Conservation (phyloP, 2,888 invertebrate species). For the Baccha elongata region DNA sequence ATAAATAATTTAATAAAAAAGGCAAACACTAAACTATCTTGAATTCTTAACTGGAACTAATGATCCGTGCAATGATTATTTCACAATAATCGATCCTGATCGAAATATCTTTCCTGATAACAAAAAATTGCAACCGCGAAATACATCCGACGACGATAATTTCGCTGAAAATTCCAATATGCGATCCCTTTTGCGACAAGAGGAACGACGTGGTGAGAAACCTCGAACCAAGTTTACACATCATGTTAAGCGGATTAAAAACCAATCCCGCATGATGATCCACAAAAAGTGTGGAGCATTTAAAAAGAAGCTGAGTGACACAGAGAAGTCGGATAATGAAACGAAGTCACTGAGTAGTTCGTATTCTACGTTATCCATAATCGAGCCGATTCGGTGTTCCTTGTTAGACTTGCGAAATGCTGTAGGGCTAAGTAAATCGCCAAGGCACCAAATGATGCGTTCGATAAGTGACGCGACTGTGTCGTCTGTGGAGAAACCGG, state of each 20-base stretch:
- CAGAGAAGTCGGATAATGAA: constrained; percentile 79
- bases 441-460: constrained; percentile 74
- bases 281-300: constrained; percentile 85
- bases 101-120: constrained; percentile 68
- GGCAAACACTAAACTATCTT: constrained; percentile 83
- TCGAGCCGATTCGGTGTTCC: constrained; percentile 80
- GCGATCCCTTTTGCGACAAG: constrained; percentile 83
- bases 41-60: constrained; percentile 85
- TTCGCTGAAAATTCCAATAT: constrained; percentile 81
- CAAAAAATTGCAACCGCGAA: constrained; percentile 74
- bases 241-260: constrained; percentile 86
- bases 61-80: constrained; percentile 73
- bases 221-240: constrained; percentile 83
- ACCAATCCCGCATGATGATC: constrained; percentile 85
- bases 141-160: constrained; percentile 77
- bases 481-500: constrained; percentile 3
- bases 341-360: constrained; percentile 83
- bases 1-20: constrained; percentile 5
- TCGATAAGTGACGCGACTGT: constrained; percentile 79
- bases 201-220: constrained; percentile 85
- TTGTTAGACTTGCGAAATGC: constrained; percentile 82
- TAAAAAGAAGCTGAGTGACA: constrained; percentile 84
- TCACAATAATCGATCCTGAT: constrained; percentile 67
- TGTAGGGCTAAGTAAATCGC: constrained; percentile 77
- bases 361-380: constrained; percentile 82